Conservation (phyloP, 1,140 invertebrate species). For the Euwallacea fornicatus region DNA sequence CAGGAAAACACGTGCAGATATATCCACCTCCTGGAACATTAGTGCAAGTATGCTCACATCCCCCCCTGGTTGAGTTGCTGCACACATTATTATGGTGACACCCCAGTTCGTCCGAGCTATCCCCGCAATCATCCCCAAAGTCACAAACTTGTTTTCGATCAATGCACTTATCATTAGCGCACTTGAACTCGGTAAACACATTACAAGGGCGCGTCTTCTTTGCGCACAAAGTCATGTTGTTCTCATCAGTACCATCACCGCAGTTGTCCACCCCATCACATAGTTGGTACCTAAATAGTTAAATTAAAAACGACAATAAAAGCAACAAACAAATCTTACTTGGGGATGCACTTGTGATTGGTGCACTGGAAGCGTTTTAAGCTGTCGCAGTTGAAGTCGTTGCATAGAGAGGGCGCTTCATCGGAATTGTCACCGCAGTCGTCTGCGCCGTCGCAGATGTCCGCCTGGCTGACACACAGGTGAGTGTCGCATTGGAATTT, state of each 20-base stretch:
- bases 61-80: slow-evolving; percentile 73
- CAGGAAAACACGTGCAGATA: slow-evolving; percentile 84
- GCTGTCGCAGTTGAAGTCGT: slow-evolving; percentile 81
- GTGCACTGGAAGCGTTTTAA: slow-evolving; percentile 81
- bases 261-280: slow-evolving; percentile 88
- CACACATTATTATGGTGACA: slow-evolving; percentile 81
- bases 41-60: slow-evolving; percentile 87
- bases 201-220: slow-evolving; percentile 73
- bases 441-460: slow-evolving; percentile 83
- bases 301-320: slow-evolving; percentile 1
- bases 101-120: slow-evolving; percentile 86
- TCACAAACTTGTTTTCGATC: slow-evolving; percentile 81
- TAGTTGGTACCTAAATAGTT: slow-evolving; percentile 63
- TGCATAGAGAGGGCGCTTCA: slow-evolving; percentile 78
- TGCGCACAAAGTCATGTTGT: slow-evolving; percentile 85
- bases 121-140: slow-evolving; percentile 78
- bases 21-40: slow-evolving; percentile 82
- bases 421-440: slow-evolving; percentile 92
- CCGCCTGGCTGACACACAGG: slow-evolving; percentile 81
- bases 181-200: slow-evolving; percentile 77
- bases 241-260: slow-evolving; percentile 91
- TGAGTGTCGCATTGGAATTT: slow-evolving; percentile 93
- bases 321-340: slow-evolving; percentile 41
- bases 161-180: slow-evolving; percentile 90
- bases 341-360: slow-evolving; percentile 85